Evolutionary conservation across 2,113 vertebrate species (phyloP), one percentile per base, ranked within the genome.

Genomic region (Dromas ardeola): DNA sequence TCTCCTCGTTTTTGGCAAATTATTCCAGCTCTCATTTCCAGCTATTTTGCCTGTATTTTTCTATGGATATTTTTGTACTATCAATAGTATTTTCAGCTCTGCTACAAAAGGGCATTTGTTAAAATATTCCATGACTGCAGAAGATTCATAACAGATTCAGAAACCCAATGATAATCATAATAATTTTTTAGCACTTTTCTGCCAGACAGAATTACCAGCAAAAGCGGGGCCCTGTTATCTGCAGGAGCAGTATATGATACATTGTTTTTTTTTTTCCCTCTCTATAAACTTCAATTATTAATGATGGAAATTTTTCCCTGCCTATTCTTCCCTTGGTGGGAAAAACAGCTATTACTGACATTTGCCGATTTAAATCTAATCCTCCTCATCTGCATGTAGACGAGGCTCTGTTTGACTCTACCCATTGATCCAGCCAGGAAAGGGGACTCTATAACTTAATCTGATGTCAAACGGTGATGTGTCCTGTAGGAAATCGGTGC

Each of bases 271-370:
- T 42, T 42, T 36, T 20, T 7, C 5, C 55, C 27, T 43, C 53
- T 13, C 67, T 16, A 81, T 65, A 95, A 94, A 94, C 90, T 96
- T 97, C 80, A 97, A 89, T 96, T 97, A 96, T 97, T 98, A 96
- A 97, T 96, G 91, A 94, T 40, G 84, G 91, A 97, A 93, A 79
- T 77, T 91, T 95, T 88, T 55, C 81, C 89, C 65, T 89, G 45
- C 66, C 86, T 79, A 38, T 84, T 88, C 93, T 94, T 89, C 86
- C 83, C 95, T 94, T 65, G 69, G 86, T 86, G 74, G 74, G 84
- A 67, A 95, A 95, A 96, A 30, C 82, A 94, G 94, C 92, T 93
- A 66, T 65, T 81, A 80, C 90, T 92, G 96, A 72, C 87, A 69
- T 96, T 89, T 66, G 81, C 74, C 4, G 2, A 96, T 96, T 95